A percentile compares a stretch with the other conserved stretches of the same genome.
Conservation (phyloP, 1,140 invertebrate genomes). For the Drosophila sucinea region DNA sequence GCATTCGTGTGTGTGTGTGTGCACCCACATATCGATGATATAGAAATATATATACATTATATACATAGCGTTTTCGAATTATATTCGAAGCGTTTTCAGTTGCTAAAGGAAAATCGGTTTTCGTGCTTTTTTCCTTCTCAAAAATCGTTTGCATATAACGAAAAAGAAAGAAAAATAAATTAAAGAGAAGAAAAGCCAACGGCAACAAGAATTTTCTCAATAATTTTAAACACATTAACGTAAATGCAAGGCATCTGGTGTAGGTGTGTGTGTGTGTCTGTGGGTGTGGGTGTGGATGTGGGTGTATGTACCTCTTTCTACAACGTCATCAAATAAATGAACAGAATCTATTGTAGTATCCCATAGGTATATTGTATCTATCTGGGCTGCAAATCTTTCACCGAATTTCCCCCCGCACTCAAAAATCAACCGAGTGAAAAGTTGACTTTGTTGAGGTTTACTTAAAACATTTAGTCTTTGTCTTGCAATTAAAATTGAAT, state of each 20-base stretch:
- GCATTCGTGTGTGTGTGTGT: slow-evolving; percentile 27
- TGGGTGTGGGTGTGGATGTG: slow-evolving; percentile 15
- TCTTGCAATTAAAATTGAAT: too few species aligned
- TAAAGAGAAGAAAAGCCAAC: background rate
- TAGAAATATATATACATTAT: slow-evolving; percentile 15
- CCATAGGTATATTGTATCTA: background rate
- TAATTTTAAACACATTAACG: slow-evolving; percentile 46
- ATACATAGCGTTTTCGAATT: background rate
- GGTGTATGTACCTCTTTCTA: slow-evolving; percentile 39
- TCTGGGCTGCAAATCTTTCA: background rate
- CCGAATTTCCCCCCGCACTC: too few species aligned
- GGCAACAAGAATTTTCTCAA: slow-evolving; percentile 14
- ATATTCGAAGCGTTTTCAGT: slow-evolving; percentile 43
- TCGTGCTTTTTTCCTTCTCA: slow-evolving; percentile 32
- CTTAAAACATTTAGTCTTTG: too few species aligned
- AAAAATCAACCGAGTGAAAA: too few species aligned
- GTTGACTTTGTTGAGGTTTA: too few species aligned
- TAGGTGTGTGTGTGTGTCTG: slow-evolving; percentile 19
- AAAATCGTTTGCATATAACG: slow-evolving; percentile 44
- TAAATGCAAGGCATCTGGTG: slow-evolving; percentile 49
- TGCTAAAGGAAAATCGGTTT: slow-evolving; percentile 22
- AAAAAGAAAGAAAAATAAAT: slow-evolving; percentile 14
- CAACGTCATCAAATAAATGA: slow-evolving; percentile 55
- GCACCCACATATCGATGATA: slow-evolving; percentile 24
- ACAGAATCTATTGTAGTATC: background rate